These are phyloP conservation scores for Polydrusus tereticollis DNA, from an alignment of 2,888 invertebrate genomes.

Conservation along the genomic window DNA sequence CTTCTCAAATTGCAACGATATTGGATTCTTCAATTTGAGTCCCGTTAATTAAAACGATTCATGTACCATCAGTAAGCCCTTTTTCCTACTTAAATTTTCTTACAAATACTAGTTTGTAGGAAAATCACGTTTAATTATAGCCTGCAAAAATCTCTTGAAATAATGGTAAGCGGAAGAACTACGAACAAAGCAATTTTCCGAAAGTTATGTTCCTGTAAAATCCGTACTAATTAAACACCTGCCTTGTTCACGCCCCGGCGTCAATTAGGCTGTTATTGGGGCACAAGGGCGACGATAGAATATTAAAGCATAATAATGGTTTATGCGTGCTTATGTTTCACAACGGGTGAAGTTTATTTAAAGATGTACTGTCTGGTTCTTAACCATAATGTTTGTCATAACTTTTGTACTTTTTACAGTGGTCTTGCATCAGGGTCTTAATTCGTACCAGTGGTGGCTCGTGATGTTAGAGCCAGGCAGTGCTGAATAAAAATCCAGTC, in stretches of 20 bases:
- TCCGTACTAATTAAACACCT: constrained; percentile 13
- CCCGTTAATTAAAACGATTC: too few species aligned
- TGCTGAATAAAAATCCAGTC: too few species aligned
- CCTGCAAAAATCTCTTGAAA: not conserved
- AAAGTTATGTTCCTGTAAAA: not conserved
- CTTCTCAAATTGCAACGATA: too few species aligned
- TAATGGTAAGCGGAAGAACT: not conserved
- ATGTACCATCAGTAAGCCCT: too few species aligned
- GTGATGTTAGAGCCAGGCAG: too few species aligned
- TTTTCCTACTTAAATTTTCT: not conserved
- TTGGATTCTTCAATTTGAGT: too few species aligned
- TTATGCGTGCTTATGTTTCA: not conserved
- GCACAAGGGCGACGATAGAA: constrained; percentile 5
- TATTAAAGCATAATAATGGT: constrained; percentile 1
- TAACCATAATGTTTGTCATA: too few species aligned
- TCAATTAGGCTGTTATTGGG: constrained; percentile 8
- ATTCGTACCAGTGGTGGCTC: too few species aligned
- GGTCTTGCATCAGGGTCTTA: too few species aligned
- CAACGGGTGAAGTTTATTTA: too few species aligned
- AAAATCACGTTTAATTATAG: not conserved
- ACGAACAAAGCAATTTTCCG: not conserved
- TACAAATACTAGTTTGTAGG: not conserved
- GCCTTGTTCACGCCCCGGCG: not conserved
- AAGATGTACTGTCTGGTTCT: too few species aligned
- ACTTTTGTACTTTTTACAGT: too few species aligned